phyloP scores from a whole-genome alignment of 2,113 vertebrate genomes.

The Typhlomys cinereus region DNA sequence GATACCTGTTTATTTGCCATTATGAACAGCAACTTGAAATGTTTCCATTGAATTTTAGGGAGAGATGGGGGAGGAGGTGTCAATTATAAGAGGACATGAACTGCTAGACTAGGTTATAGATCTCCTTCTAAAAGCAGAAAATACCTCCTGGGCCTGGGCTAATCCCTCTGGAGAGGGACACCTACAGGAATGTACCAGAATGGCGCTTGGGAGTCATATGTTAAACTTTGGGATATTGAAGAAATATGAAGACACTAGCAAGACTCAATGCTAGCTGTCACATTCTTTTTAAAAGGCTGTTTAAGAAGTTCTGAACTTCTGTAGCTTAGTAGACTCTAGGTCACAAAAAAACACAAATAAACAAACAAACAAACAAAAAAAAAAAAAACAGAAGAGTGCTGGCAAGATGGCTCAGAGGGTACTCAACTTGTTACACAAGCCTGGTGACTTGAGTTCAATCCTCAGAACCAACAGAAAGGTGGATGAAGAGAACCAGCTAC shows the following conservation, averaged over 20 bases:
- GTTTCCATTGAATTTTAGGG: neutral
- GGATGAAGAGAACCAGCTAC: too few species aligned
- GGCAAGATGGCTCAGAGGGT: too few species aligned
- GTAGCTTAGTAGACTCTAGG: too few species aligned
- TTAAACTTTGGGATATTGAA: neutral
- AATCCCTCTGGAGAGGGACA: neutral
- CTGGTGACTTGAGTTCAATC: too few species aligned
- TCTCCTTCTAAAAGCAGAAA: neutral
- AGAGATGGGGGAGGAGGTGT: neutral
- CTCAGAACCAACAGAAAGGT: neutral
- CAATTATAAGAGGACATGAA: too few species aligned
- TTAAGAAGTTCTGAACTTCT: neutral
- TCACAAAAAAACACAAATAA: too few species aligned
- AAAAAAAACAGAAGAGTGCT: too few species aligned
- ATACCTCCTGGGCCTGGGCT: neutral
- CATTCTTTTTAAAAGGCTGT: neutral
- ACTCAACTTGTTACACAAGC: too few species aligned
- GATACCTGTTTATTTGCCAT: neutral
- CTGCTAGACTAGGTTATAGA: neutral
- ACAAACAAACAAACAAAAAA: too few species aligned
- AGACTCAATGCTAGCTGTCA: neutral
- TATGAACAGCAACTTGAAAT: neutral
- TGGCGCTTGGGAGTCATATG: neutral
- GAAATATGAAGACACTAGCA: neutral
- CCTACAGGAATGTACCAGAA: neutral